Evolutionary conservation across 2,797 vertebrate genomes (phyloP).

Genomic region (Coregonus sp.): DNA sequence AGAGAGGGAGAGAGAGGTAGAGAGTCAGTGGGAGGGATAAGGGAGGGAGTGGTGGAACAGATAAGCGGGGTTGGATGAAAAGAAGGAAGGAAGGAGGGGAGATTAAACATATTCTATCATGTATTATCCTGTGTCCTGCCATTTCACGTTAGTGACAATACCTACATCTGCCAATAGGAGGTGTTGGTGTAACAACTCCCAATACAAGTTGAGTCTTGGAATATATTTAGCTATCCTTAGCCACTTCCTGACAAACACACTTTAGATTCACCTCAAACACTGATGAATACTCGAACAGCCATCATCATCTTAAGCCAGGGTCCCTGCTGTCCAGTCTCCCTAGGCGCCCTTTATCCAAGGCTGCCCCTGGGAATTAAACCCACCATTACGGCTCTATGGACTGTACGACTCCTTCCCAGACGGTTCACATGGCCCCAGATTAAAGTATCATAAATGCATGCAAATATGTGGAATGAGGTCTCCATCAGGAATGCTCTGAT

Average conservation of each 20-base stretch:
- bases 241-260: background rate
- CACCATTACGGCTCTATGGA: constrained; percentile 21
- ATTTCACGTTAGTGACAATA: background rate
- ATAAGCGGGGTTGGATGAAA: too few relatives aligned
- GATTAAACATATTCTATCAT: background rate
- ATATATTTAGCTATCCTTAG: background rate
- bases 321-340: constrained; percentile 16
- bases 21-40: constrained; percentile 14
- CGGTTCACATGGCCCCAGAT: constrained; percentile 35
- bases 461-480: constrained; percentile 78
- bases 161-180: too few relatives aligned
- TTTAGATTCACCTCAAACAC: background rate
- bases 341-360: constrained; percentile 12
- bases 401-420: constrained; percentile 37
- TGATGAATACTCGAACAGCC: constrained; percentile 14
- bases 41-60: constrained; percentile 41
- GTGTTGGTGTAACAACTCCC: background rate
- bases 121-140: background rate
- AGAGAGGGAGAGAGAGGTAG: constrained; percentile 2
- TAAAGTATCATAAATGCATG: constrained; percentile 70
- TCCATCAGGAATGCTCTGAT: constrained; percentile 57
- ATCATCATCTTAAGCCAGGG: constrained; percentile 19
- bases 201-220: background rate
- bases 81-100: background rate
- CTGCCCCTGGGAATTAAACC: constrained; percentile 40